These are phyloP conservation scores for Eubasilissa splendida DNA, from an alignment of 2,888 invertebrate species.

Conservation along the genomic window DNA sequence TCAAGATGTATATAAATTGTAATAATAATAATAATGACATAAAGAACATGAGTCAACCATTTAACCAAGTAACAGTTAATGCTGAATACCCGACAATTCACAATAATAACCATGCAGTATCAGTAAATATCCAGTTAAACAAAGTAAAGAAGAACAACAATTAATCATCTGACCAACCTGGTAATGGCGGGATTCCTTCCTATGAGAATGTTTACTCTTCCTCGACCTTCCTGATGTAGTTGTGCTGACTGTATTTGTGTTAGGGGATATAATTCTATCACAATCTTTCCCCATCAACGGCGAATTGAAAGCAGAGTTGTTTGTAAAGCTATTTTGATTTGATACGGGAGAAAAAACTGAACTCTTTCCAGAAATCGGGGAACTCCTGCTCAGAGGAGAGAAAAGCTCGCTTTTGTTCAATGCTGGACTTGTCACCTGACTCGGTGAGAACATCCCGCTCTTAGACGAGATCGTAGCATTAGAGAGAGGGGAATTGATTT, in stretches of 20 bases:
- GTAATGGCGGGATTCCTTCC: constrained; percentile 81
- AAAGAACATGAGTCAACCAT: no score
- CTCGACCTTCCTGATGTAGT: constrained; percentile 75
- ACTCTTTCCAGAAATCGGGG: constrained; percentile 69
- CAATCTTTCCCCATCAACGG: constrained; percentile 68
- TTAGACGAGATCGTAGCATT: constrained; percentile 72
- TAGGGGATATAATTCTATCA: constrained; percentile 69
- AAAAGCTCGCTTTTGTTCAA: constrained; percentile 70
- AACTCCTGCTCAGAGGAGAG: constrained; percentile 70
- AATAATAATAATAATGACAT: no score
- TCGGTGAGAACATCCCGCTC: constrained; percentile 72
- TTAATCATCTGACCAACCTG: constrained; percentile 68
- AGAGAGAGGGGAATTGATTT: constrained; percentile 72
- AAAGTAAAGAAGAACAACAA: neutral
- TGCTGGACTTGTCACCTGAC: constrained; percentile 65
- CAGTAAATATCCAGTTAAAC: neutral
- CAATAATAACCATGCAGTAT: constrained; percentile 11
- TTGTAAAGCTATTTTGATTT: constrained; percentile 63
- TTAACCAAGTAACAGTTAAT: neutral
- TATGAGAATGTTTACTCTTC: constrained; percentile 73
- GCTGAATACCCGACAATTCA: neutral
- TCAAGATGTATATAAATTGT: no score
- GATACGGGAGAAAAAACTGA: constrained; percentile 69
- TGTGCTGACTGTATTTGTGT: constrained; percentile 70
- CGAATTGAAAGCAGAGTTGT: constrained; percentile 64